Conservation (phyloP, 2,888 invertebrate genomes). For the Tetragonula carbonaria region DNA sequence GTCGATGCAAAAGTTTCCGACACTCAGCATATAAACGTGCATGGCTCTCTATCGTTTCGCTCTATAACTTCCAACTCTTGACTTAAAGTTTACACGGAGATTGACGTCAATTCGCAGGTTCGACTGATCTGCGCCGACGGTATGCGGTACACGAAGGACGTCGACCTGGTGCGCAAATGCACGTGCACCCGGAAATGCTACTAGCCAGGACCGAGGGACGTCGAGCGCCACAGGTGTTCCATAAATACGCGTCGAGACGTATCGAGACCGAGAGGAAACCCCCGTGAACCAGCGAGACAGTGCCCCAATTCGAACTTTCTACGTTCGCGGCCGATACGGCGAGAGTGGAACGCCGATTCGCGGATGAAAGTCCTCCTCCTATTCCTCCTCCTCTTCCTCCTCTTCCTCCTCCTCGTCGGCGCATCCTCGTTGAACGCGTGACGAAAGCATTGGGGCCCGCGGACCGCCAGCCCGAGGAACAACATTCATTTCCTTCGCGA, state of each 20-base stretch:
- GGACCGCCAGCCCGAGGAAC: conserved; percentile 53
- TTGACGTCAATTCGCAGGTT: conserved; percentile 85
- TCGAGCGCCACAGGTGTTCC: conserved; percentile 61
- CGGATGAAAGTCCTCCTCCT: not conserved
- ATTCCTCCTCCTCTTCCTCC: no score
- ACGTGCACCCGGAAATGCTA: conserved; percentile 97
- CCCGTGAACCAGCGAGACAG: conserved; percentile 59
- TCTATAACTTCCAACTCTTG: no score
- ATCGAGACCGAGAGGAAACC: conserved; percentile 65
- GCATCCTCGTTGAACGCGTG: conserved; percentile 37
- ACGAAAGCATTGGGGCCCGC: conserved; percentile 27
- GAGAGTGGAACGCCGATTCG: conserved; percentile 15
- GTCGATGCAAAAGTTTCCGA: no score
- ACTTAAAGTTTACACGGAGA: no score
- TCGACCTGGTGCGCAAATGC: conserved; percentile 98
- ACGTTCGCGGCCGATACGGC: conserved; percentile 43
- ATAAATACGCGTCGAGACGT: conserved; percentile 61
- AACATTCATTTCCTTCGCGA: conserved; percentile 4
- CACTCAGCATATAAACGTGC: no score
- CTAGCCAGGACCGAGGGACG: conserved; percentile 80
- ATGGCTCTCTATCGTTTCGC: no score
- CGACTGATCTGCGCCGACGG: conserved; percentile 97
- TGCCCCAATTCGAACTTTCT: conserved; percentile 57
- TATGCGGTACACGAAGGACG: conserved; percentile 96
- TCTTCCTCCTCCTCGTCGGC: not conserved